Conservation (phyloP, 2,888 invertebrate genomes). For the Apamea sordens region DNA sequence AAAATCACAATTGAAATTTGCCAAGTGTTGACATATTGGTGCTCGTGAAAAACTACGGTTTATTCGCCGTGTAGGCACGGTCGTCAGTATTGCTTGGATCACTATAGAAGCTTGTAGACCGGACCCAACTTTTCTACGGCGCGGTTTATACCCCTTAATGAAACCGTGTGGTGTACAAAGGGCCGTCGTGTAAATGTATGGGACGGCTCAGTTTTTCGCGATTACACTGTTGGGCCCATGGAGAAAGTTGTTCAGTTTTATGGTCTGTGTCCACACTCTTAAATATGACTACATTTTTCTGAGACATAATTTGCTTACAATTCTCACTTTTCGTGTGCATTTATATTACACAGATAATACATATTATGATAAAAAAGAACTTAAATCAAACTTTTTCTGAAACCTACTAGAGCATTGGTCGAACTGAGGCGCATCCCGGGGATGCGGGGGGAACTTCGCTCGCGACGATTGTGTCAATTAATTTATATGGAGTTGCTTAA, state of each 20-base stretch:
- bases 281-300: background rate
- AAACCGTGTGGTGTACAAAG: no score
- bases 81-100: no score
- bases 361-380: background rate
- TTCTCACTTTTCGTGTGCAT: constrained; percentile 7
- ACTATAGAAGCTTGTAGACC: no score
- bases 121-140: no score
- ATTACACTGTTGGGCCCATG: background rate
- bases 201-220: background rate
- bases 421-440: background rate
- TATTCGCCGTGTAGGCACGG: no score
- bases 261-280: background rate
- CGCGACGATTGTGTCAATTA: background rate
- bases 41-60: no score
- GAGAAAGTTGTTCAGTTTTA: background rate
- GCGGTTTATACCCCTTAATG: no score
- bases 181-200: background rate
- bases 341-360: background rate
- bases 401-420: background rate
- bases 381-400: background rate
- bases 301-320: constrained; percentile 1
- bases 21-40: no score
- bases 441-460: background rate
- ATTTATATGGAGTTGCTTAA: background rate
- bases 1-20: no score